These are phyloP conservation scores for Coptodon rendalli DNA, from an alignment of 2,113 vertebrate genomes.

Conservation along the genomic window DNA sequence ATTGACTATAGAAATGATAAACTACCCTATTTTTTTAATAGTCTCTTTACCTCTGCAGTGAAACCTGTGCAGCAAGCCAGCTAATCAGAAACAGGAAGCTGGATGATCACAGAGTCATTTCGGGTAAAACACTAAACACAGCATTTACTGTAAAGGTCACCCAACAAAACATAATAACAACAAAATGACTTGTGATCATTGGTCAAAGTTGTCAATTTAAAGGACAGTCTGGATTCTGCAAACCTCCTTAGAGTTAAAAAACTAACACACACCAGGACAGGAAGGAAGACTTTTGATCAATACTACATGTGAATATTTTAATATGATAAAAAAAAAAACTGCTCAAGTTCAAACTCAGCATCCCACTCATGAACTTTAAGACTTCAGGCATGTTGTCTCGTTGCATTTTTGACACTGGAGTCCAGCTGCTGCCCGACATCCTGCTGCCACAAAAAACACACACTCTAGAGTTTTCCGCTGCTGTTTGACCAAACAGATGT, in stretches of 20 bases:
- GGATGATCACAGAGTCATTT: not conserved
- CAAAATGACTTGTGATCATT: not conserved
- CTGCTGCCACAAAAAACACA: not conserved
- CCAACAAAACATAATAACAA: fast-evolving
- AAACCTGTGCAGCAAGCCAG: not conserved
- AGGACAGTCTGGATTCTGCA: not conserved
- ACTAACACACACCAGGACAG: not conserved
- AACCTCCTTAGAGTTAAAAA: fast-evolving
- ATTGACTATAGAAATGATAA: not conserved
- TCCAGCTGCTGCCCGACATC: fast-evolving
- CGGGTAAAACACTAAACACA: not conserved
- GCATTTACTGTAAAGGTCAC: not conserved
- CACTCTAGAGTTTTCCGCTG: not conserved
- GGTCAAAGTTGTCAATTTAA: not conserved
- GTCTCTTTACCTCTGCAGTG: not conserved
- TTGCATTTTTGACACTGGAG: not conserved
- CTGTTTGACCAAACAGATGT: not conserved
- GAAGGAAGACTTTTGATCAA: fast-evolving
- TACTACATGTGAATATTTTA: not conserved
- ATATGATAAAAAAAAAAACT: not conserved
- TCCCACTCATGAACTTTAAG: not conserved
- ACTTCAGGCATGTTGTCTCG: not conserved
- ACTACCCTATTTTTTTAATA: not conserved
- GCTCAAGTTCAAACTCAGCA: not conserved
- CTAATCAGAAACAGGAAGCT: not conserved